Evolutionary conservation across 2,113 vertebrate genomes (phyloP), one percentile per base, ranked within the genome.

Genomic region (Catharus bicknelli): DNA sequence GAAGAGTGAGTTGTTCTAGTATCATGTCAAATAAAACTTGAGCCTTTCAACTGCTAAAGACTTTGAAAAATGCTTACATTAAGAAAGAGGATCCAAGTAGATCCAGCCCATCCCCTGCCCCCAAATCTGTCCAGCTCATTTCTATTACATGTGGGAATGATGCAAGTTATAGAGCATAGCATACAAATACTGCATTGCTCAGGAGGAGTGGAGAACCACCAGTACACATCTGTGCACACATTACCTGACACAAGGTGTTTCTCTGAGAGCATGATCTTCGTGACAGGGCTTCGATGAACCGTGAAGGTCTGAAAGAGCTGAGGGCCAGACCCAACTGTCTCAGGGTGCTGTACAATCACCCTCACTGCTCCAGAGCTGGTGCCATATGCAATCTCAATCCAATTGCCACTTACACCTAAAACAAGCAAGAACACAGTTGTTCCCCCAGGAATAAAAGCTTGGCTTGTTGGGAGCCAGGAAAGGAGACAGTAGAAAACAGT

Each of bases 291-390:
- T 54, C 99, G 98, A 96, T 99, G 99, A 73, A 99, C 99, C 2
- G 99, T 99, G 96, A 99, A 99, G 0, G 99, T 99, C 97, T 99
- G 99, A 88, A 99, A 99, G 74, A 99, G 99, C 97, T 99, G 99
- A 6, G 99, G 99, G 13, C 99, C 99, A 2, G 99, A 99, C 3
- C 99, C 99, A 4, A 99, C 99, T 0, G 99, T 99, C 97, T 99
- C 99, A 1, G 99, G 99, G 90, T 99, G 99, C 82, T 99, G 99
- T 8, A 99, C 99, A 13, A 99, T 99, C 81, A 99, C 99, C 27
- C 99, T 97, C 58, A 99, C 99, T 1, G 99, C 99, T 51, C 99
- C 99, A 5, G 99, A 99, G 94, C 99, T 99, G 11, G 99, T 99
- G 50, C 99, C 99, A 2, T 99, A 99, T 12, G 99, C 99, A 18